These are phyloP conservation scores for Salvator merianae DNA, from an alignment of 2,113 vertebrate species.

Conservation along the genomic window DNA sequence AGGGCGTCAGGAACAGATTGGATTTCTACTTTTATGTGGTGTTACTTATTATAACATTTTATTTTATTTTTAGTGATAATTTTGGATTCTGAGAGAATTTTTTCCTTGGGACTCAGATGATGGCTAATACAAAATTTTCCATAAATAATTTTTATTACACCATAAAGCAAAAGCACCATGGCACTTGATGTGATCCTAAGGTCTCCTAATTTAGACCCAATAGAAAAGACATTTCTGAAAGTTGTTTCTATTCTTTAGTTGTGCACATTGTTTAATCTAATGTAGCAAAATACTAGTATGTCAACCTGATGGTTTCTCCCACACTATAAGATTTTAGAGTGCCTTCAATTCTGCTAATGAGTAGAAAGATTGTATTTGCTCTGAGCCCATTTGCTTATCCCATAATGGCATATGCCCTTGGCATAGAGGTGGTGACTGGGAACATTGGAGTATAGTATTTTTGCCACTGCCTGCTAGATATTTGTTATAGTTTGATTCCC, in stretches of 20 bases:
- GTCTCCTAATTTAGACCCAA: no score
- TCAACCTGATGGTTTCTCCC: neutral
- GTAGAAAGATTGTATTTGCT: neutral
- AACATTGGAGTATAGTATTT: constrained; percentile 23
- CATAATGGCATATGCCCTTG: constrained; percentile 15
- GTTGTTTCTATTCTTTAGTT: neutral
- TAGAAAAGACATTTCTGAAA: neutral
- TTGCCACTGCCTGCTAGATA: constrained; percentile 8
- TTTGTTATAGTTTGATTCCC: constrained; percentile 27
- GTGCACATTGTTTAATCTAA: no score
- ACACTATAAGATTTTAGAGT: neutral
- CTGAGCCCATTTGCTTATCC: constrained; percentile 6
- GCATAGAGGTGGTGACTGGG: constrained; percentile 26
- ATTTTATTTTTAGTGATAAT: no score
- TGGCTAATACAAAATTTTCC: no score
- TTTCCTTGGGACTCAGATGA: no score
- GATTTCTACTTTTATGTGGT: no score
- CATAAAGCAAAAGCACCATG: no score
- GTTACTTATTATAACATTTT: no score
- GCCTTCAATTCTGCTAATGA: neutral
- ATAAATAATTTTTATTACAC: no score
- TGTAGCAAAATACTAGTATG: neutral
- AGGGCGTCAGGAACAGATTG: no score
- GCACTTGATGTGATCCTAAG: no score
- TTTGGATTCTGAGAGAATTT: no score